phyloP scores from a whole-genome alignment of 2,113 vertebrate species.

The Muscicapa adusta region DNA sequence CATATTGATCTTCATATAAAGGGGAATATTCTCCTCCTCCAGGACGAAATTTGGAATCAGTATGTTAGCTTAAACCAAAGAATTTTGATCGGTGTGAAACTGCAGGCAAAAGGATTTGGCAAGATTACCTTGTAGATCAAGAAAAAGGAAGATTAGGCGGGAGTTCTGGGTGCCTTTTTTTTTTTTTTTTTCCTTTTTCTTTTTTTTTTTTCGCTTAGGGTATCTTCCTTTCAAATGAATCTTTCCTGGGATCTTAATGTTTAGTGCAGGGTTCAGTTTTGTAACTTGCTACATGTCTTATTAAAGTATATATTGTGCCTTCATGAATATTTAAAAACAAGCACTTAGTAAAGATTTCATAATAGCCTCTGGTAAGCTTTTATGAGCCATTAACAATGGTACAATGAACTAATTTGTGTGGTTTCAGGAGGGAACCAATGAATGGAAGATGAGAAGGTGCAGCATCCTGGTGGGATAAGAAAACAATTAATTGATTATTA shows the following conservation, averaged over 20 bases:
- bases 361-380: slow-evolving; percentile 61
- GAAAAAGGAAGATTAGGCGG: background rate
- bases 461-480: background rate
- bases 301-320: slow-evolving; percentile 67
- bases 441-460: background rate
- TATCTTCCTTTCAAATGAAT: background rate
- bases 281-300: slow-evolving; percentile 44
- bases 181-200: too few species aligned
- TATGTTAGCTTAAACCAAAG: background rate
- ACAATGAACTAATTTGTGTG: slow-evolving; percentile 22
- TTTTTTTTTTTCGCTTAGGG: too few species aligned
- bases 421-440: background rate
- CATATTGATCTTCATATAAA: background rate
- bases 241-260: background rate
- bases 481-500: slow-evolving; percentile 35
- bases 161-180: background rate
- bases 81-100: background rate
- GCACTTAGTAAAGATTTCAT: slow-evolving; percentile 58
- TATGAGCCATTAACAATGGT: slow-evolving; percentile 36
- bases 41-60: background rate
- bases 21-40: background rate
- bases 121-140: background rate
- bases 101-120: background rate
- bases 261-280: slow-evolving; percentile 10
- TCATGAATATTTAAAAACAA: slow-evolving; percentile 71